Evolutionary conservation across 2,113 vertebrate genomes (phyloP), one percentile per base, ranked within the genome.

Genomic region (Chaenogobius annularis): DNA sequence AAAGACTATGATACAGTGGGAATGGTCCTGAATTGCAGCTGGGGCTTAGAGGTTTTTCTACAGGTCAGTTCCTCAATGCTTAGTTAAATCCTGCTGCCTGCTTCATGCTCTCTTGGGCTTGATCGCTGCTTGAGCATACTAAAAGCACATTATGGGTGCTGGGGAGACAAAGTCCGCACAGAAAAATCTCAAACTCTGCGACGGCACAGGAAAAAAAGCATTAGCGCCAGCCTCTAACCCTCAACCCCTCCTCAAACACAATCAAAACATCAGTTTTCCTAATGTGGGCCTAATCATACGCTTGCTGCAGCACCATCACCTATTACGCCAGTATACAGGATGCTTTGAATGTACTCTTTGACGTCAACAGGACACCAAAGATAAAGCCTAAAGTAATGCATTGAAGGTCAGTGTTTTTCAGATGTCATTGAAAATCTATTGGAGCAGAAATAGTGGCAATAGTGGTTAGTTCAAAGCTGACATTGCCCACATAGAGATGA

Each of bases 41-140:
- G 46, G 17, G 70, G 65, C 23, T 37, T 50, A 43, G 64, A 77
- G 61, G 68, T 78, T 76, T 82, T 31, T 55, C 65, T 71, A 74
- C 63, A 73, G 79, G 69, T 86, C 80, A 86, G 40, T 43, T 47
- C 37, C 62, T 56, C 52, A n/a, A 68, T 80, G 72, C 75, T 88
- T 80, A 61, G 35, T 22, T 62, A 85, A 15, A 72, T 52, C 47
- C 72, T 68, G 64, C 22, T 69, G n/a, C 69, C 75, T 75, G 66
- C 70, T 83, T 81, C 56, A 74, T 68, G 74, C 80, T 77, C 44
- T 75, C 70, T 69, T 40, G 22, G n/a, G 37, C 31, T 47, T 77
- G 66, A 83, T 66, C 73, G 74, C 10, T 0, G 70, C 74, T 40
- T 80, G 54, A 78, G 68, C 62, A 77, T 65, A 70, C 59, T 72